phyloP scores from a whole-genome alignment of 2,888 invertebrate genomes.

The Anagyrus pseudococci region DNA sequence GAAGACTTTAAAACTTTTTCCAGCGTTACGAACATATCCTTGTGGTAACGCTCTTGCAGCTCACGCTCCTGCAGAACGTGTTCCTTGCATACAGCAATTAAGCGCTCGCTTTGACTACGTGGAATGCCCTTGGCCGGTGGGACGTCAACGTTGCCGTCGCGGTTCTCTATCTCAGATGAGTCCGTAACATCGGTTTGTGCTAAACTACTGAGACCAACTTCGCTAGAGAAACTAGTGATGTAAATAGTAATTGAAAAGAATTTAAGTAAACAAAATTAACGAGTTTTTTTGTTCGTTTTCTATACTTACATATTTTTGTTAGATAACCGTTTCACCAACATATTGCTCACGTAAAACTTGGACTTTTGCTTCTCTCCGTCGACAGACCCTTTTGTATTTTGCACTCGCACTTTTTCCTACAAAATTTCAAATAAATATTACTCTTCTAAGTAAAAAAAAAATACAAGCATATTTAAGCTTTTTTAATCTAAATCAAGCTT shows the following conservation, averaged over 20 bases:
- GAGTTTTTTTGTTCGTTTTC: not conserved
- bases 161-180: slow-evolving; percentile 59
- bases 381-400: slow-evolving; percentile 67
- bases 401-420: slow-evolving; percentile 69
- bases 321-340: slow-evolving; percentile 77
- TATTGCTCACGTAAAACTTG: slow-evolving; percentile 78
- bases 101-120: slow-evolving; percentile 71
- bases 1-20: slow-evolving; percentile 83
- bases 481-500: too few species aligned
- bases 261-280: slow-evolving; percentile 3
- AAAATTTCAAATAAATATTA: slow-evolving; percentile 26
- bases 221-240: slow-evolving; percentile 55
- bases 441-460: too few species aligned
- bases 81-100: slow-evolving; percentile 70
- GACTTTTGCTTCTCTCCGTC: slow-evolving; percentile 71
- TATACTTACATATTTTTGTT: slow-evolving; percentile 79
- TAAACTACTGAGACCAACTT: slow-evolving; percentile 50
- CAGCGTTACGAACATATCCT: slow-evolving; percentile 75
- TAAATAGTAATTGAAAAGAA: too few species aligned
- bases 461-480: too few species aligned
- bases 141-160: slow-evolving; percentile 61
- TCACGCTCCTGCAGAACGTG: slow-evolving; percentile 77
- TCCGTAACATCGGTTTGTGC: slow-evolving; percentile 61
- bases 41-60: slow-evolving; percentile 84
- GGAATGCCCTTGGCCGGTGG: slow-evolving; percentile 63